These are phyloP conservation scores for Scaptomyza flava DNA, from an alignment of 2,888 invertebrate genomes.

Conservation along the genomic window DNA sequence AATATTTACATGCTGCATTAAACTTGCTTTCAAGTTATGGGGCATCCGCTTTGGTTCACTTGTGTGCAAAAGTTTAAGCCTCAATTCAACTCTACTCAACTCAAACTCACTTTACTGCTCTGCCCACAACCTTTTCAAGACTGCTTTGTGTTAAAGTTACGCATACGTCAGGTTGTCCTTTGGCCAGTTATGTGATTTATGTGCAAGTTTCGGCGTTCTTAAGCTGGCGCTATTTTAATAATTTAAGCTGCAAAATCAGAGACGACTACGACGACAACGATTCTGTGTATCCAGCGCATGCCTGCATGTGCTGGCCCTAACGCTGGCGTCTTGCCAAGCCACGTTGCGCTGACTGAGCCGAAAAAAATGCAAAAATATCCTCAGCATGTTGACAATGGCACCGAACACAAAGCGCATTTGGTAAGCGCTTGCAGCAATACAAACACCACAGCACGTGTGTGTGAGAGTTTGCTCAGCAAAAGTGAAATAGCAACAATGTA, in stretches of 20 bases:
- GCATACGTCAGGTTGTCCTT: slow-evolving; percentile 65
- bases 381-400: slow-evolving; percentile 75
- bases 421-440: slow-evolving; percentile 76
- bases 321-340: slow-evolving; percentile 64
- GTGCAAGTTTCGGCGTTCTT: slow-evolving; percentile 57
- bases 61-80: slow-evolving; percentile 55
- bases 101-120: neutral
- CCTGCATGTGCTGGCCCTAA: slow-evolving; percentile 28
- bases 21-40: slow-evolving; percentile 69
- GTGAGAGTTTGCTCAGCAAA: slow-evolving; percentile 61
- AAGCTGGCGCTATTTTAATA: slow-evolving; percentile 66
- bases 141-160: slow-evolving; percentile 62
- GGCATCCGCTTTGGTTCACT: slow-evolving; percentile 34
- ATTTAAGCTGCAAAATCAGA: slow-evolving; percentile 72
- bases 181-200: slow-evolving; percentile 74
- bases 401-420: slow-evolving; percentile 78
- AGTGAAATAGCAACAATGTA: slow-evolving; percentile 75
- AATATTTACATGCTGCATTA: slow-evolving; percentile 80
- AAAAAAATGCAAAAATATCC: slow-evolving; percentile 73
- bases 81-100: neutral
- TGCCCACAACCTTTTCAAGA: neutral
- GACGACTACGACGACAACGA: slow-evolving; percentile 26
- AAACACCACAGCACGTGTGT: slow-evolving; percentile 38
- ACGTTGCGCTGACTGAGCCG: slow-evolving; percentile 78
- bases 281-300: slow-evolving; percentile 22